Percentiles rank a stretch among this genome's conserved stretches.
phyloP scores from a whole-genome alignment of 2,888 invertebrate genomes.

The Cryptus viduatorius region DNA sequence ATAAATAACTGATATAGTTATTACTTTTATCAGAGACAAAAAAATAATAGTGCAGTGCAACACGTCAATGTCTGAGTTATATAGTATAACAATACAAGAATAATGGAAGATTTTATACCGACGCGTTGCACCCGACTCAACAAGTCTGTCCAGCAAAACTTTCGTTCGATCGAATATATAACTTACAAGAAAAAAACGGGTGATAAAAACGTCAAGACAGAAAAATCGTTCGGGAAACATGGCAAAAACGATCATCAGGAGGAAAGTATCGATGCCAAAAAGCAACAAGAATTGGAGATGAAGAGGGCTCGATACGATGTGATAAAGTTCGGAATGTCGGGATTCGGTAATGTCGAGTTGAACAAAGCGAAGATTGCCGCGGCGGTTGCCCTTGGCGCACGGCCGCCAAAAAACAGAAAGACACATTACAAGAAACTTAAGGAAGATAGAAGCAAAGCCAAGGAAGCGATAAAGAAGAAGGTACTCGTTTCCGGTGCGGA shows the following conservation, averaged over 20 bases:
- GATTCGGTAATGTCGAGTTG: constrained; percentile 90
- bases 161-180: constrained; percentile 72
- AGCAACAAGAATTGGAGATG: constrained; percentile 88
- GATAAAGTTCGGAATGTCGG: constrained; percentile 93
- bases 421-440: constrained; percentile 92
- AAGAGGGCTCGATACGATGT: constrained; percentile 93
- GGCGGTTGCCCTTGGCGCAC: constrained; percentile 93
- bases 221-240: constrained; percentile 1
- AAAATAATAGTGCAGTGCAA: no score
- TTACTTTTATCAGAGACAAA: no score
- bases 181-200: constrained; percentile 71
- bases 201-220: constrained; percentile 30
- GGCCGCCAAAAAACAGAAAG: constrained; percentile 89
- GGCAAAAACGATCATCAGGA: constrained; percentile 32
- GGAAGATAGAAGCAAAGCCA: constrained; percentile 87
- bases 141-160: constrained; percentile 66
- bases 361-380: constrained; percentile 92
- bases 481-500: constrained; percentile 76
- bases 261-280: constrained; percentile 74
- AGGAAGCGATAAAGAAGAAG: constrained; percentile 83
- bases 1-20: no score
- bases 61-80: no score
- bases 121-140: constrained; percentile 76
- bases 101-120: constrained; percentile 78
- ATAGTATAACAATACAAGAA: not conserved